Conservation (phyloP, 35 echinoderm and acorn worm species). For the Ophioderma brevispina region DNA sequence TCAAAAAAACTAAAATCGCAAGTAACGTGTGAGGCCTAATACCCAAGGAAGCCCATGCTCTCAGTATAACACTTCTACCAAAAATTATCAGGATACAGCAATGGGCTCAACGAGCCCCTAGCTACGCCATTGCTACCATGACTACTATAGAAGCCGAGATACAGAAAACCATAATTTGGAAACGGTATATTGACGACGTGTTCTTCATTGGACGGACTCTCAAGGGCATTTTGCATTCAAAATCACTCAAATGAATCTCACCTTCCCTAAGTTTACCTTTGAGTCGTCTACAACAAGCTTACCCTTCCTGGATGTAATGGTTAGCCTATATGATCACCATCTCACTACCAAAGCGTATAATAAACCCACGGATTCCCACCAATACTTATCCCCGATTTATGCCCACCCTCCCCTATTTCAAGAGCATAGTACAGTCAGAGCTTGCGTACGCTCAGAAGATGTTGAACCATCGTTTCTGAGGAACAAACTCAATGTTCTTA, state of each 20-base stretch:
- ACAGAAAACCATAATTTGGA: background rate
- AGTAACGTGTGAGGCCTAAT: background rate
- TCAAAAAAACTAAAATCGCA: background rate
- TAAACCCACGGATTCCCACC: no score
- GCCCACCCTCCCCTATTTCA: no score
- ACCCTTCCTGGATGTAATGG: no score
- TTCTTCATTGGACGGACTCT: conserved; percentile 5
- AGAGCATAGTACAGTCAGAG: no score
- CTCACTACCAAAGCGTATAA: no score
- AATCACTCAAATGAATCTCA: conserved; percentile 13
- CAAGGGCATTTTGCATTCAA: background rate
- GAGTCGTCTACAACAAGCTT: no score
- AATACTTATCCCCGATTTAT: no score
- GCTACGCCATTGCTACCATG: conserved; percentile 10
- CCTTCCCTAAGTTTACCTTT: conserved; percentile 35
- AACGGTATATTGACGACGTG: conserved; percentile 11
- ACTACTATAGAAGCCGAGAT: background rate
- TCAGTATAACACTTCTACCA: background rate
- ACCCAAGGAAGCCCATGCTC: background rate
- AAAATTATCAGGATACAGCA: background rate
- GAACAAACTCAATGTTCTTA: no score
- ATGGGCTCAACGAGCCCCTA: background rate
- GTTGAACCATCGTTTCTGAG: no score
- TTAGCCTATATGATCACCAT: no score
- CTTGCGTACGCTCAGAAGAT: no score